Base-by-base conservation (phyloP, 2,888 invertebrate species). In the Archaeoteleia sp. region DNA sequence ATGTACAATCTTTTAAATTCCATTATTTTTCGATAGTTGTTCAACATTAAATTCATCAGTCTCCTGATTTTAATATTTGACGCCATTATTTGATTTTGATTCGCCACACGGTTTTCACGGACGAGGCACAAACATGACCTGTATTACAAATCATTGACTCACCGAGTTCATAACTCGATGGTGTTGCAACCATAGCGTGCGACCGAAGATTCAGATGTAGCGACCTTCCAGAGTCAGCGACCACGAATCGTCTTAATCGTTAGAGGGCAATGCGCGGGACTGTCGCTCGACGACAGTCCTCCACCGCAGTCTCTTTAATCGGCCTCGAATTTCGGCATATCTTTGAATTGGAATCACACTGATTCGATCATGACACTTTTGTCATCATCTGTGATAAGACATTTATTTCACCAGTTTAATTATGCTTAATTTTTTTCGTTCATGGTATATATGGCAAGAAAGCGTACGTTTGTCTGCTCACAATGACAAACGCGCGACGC, bases 181-280 rank as follows among this genome's bases (percentile, higher is more conserved):
- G 12, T 34, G 34, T 12, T 5, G 20, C 20, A 20, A 67, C n/a
- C n/a, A n/a, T n/a, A n/a, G n/a, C n/a, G n/a, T n/a, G 45, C 46
- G 45, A 48, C 7, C 23, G 48, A 37, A 58, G 54, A 62, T 72
- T 62, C 70, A 74, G 71, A 68, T 62, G 69, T 72, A 71, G 69
- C 74, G 79, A 70, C 79, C 78, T 79, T 79, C 74, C 75, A 77
- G 77, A 77, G 78, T 79, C 78, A 79, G 77, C 79, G 77, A 79
- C 78, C 78, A 78, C 68, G n/a, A n/a, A n/a, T n/a, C n/a, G 51
- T 51, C 67, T 67, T 67, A 65, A 66, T 72, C 71, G 75, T 72
- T 75, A 71, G 75, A 74, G 76, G 76, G 78, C 53, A 57, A 39
- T 55, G n/a, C n/a, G n/a, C n/a, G n/a, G n/a, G n/a, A n/a, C n/a